Conservation (phyloP, 2,113 vertebrate genomes). For the Rhegmatorhina hoffmannsi region DNA sequence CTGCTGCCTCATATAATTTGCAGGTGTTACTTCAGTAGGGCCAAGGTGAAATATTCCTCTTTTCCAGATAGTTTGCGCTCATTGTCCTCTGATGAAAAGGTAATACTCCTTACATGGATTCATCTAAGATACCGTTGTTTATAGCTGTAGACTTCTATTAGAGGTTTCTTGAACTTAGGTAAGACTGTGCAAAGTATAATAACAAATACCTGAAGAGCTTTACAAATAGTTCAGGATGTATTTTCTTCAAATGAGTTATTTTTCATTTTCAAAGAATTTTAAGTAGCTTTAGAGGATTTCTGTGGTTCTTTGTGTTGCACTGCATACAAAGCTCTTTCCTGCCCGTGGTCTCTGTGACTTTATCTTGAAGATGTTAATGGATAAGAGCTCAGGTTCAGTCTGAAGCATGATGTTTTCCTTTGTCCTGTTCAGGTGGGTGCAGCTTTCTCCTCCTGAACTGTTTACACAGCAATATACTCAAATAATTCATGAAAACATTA, state of each 20-base stretch:
- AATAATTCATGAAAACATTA: neutral
- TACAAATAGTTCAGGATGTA: neutral
- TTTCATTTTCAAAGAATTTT: constrained; percentile 17
- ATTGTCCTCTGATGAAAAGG: neutral
- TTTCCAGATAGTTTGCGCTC: neutral
- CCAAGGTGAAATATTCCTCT: neutral
- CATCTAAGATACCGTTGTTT: neutral
- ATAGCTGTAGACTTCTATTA: neutral
- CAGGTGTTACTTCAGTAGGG: neutral
- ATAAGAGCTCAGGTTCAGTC: neutral
- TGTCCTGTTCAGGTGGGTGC: neutral
- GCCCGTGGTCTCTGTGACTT: neutral
- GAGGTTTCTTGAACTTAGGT: neutral
- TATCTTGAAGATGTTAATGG: neutral
- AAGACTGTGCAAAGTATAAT: neutral
- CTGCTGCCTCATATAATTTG: neutral
- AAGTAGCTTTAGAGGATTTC: constrained; percentile 14
- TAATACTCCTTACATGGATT: neutral
- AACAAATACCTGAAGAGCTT: neutral
- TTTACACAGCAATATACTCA: neutral
- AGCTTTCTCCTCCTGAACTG: neutral
- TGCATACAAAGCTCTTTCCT: neutral
- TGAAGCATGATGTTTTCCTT: neutral
- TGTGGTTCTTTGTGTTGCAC: neutral
- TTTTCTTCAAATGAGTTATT: neutral